Percentiles rank a stretch among this genome's conserved stretches.
Evolutionary conservation across 2,113 vertebrate species (phyloP).

Genomic region (Garra rufa): DNA sequence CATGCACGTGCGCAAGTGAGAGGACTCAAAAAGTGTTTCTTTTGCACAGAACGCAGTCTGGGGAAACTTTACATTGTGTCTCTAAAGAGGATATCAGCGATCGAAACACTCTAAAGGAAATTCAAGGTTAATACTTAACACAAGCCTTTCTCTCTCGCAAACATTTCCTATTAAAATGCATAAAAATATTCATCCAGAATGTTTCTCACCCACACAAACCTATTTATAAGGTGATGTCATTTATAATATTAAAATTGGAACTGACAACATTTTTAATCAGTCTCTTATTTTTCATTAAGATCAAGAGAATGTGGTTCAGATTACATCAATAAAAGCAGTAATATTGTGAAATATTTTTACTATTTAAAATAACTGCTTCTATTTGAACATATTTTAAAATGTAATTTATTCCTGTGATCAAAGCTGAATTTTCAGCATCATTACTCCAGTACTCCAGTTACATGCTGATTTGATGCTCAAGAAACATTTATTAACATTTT

Average conservation of each 20-base stretch:
- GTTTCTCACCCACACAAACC: neutral
- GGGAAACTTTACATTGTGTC: slow-evolving; percentile 27
- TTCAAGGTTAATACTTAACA: slow-evolving; percentile 49
- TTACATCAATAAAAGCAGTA: too few species aligned
- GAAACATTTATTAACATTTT: too few species aligned
- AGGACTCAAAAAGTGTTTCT: neutral
- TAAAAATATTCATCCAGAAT: neutral
- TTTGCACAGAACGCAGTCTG: slow-evolving; percentile 35
- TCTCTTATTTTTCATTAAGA: too few species aligned
- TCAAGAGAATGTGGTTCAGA: too few species aligned
- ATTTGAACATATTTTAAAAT: too few species aligned
- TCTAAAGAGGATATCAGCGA: slow-evolving; percentile 43
- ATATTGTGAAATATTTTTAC: too few species aligned
- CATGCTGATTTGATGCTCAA: too few species aligned
- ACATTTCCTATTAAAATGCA: neutral
- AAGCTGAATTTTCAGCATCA: too few species aligned
- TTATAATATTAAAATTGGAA: neutral
- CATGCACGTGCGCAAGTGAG: neutral
- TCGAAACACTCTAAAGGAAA: slow-evolving; percentile 25
- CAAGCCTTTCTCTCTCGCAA: neutral
- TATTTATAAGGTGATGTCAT: neutral
- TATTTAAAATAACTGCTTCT: too few species aligned
- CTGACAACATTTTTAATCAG: neutral
- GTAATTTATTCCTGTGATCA: too few species aligned
- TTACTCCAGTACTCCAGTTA: too few species aligned